Conservation (phyloP, 2,888 invertebrate genomes). For the Gibbula magus region DNA sequence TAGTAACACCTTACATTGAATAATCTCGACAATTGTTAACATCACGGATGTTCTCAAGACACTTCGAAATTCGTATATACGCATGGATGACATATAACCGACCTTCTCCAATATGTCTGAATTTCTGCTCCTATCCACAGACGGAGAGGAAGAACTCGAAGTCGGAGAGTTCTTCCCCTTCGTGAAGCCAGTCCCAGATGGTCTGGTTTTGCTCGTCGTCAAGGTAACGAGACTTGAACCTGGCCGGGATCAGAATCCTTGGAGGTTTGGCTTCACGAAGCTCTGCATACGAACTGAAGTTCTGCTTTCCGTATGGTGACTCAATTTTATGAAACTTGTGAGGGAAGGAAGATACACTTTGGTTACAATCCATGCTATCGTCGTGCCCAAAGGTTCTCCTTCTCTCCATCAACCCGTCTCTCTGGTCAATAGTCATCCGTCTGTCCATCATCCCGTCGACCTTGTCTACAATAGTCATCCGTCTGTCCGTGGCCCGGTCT, state of each 20-base stretch:
- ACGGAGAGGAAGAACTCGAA: constrained; percentile 67
- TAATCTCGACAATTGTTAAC: neutral
- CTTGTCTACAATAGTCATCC: neutral
- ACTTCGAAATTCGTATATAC: neutral
- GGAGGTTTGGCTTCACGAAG: constrained; percentile 54
- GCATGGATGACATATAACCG: neutral
- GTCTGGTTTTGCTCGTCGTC: constrained; percentile 53
- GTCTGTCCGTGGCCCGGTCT: neutral
- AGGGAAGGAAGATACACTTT: neutral
- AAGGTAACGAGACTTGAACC: constrained; percentile 54
- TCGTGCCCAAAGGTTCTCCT: neutral
- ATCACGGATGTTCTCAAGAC: neutral
- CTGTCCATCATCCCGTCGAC: neutral
- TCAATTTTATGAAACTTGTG: neutral
- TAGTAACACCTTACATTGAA: neutral
- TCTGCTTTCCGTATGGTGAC: neutral
- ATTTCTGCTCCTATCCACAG: constrained; percentile 50
- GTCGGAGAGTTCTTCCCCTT: constrained; percentile 61
- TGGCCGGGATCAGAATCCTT: constrained; percentile 49
- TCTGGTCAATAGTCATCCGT: neutral
- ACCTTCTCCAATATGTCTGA: neutral
- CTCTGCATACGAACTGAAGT: constrained; percentile 53
- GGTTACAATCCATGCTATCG: neutral
- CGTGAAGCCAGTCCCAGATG: constrained; percentile 70
- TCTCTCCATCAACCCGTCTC: neutral